Base-by-base conservation (phyloP, 2,113 vertebrate species). In the Halcyon malimbica region DNA sequence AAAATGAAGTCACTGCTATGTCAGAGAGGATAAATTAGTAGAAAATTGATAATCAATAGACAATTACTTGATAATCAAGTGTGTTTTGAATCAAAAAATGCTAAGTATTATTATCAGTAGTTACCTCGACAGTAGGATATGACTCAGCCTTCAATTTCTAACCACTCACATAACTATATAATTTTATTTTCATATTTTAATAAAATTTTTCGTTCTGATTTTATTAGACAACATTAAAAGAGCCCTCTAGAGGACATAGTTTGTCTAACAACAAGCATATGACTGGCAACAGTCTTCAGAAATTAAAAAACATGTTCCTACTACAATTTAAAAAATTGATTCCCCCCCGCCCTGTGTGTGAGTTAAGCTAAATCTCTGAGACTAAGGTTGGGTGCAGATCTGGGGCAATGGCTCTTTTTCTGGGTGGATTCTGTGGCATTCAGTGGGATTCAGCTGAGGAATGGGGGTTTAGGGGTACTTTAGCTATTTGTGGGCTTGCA, bases 371-470 rank as follows among this genome's bases (percentile, higher is more conserved):
- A 81, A 81, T 62, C 1, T 9, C 54, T 21, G 11, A 56, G 21
- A 11, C 39, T 33, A 15, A 83, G 15, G 33, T 35, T 1, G 1
- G 56, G 42, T 0, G 1, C 29, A 21, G 10, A 21, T 42, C 21
- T 70, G n/a, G 29, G n/a, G 26, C 42, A 44, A n/a, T 3, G 10
- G 5, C 41, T 63, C 35, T 63, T 46, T n/a, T 42, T n/a, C n/a
- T 50, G 64, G 2, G 23, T 28, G 25, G 26, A 57, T 80, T 51
- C 28, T 18, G 33, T 50, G 71, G 19, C 18, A 26, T 44, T 51
- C 60, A 73, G 33, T 51, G 35, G 29, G 9, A 50, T 63, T 79
- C 54, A 51, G 41, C 48, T 80, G 50, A 33, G 11, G 50, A 75
- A 53, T 59, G 13, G n/a, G 11, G 12, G 9, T 59, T 74, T n/a